A percentile compares a stretch with the other conserved stretches of the same genome.
Conservation (phyloP, 2,888 invertebrate species). For the Heteromurus nitidus region DNA sequence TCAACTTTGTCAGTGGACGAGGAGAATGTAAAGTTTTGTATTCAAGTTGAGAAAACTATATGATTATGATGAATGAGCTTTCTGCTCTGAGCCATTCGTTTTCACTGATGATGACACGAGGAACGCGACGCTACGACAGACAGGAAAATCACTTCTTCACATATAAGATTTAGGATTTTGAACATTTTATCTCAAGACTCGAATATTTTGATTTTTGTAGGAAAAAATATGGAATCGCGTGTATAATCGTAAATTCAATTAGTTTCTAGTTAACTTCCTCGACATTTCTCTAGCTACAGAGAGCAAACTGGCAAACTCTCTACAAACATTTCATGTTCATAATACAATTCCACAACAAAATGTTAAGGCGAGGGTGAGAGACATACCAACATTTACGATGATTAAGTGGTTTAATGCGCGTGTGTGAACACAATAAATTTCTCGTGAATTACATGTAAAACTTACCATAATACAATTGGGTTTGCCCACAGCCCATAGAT, state of each 20-base stretch:
- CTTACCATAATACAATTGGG: conserved; percentile 95
- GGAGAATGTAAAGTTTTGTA: conserved; percentile 19
- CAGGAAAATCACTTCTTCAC: not conserved
- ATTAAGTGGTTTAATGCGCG: conserved; percentile 22
- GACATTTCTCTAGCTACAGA: not conserved
- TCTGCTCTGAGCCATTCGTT: conserved; percentile 26
- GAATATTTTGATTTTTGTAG: no score
- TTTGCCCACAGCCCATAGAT: conserved; percentile 97
- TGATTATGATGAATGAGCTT: conserved; percentile 32
- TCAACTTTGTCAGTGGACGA: conserved; percentile 15
- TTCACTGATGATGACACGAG: conserved; percentile 41
- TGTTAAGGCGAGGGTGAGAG: conserved; percentile 42
- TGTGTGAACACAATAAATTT: not conserved
- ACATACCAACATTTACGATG: conserved; percentile 7
- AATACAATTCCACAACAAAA: conserved; percentile 16
- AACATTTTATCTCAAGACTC: not conserved
- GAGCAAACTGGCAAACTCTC: not conserved
- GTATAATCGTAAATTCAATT: conserved; percentile 6
- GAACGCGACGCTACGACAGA: conserved; percentile 11
- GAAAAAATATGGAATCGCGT: no score
- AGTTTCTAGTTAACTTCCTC: conserved; percentile 12
- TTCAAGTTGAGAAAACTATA: not conserved
- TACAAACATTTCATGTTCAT: not conserved
- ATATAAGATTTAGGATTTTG: not conserved
- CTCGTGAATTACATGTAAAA: conserved; percentile 58